Conservation (phyloP, 2,888 invertebrate species). For the Alviniconcha strummeri region DNA sequence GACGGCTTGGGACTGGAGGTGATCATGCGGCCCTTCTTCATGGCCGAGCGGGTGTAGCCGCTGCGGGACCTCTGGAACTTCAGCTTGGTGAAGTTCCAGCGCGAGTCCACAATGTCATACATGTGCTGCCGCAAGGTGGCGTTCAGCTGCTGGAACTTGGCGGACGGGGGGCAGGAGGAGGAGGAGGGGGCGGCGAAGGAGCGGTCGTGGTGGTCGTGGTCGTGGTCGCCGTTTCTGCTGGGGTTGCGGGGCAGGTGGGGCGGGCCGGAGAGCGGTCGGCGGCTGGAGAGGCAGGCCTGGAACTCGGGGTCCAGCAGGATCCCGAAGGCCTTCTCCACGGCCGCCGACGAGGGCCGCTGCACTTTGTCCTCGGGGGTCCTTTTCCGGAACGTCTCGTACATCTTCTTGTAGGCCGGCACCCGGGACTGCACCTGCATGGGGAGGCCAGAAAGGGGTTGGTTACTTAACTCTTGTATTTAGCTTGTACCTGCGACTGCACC, state of each 20-base stretch:
- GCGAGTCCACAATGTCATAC: conserved; percentile 41
- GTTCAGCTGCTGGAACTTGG: conserved; percentile 49
- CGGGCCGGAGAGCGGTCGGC: conserved; percentile 19
- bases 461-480: too few species aligned
- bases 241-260: background rate
- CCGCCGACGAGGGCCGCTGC: conserved; percentile 20
- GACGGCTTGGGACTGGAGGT: conserved; percentile 18
- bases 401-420: conserved; percentile 16
- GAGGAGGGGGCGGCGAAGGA: background rate
- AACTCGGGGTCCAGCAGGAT: conserved; percentile 23
- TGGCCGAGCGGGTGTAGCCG: conserved; percentile 21
- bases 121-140: conserved; percentile 50
- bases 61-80: conserved; percentile 16
- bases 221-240: background rate
- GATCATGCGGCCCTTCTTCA: conserved; percentile 18
- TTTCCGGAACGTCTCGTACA: conserved; percentile 17
- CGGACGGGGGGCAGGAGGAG: background rate
- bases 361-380: conserved; percentile 1
- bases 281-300: conserved; percentile 7
- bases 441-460: background rate
- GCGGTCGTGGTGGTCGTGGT: background rate
- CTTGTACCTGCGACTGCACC: too few species aligned
- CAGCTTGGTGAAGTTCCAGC: conserved; percentile 17
- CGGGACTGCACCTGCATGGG: conserved; percentile 6
- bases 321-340: conserved; percentile 26